Evolutionary conservation across 1,140 invertebrate species (phyloP), one percentile per base, ranked within the genome.

Genomic region (Drosophila sechellia): DNA sequence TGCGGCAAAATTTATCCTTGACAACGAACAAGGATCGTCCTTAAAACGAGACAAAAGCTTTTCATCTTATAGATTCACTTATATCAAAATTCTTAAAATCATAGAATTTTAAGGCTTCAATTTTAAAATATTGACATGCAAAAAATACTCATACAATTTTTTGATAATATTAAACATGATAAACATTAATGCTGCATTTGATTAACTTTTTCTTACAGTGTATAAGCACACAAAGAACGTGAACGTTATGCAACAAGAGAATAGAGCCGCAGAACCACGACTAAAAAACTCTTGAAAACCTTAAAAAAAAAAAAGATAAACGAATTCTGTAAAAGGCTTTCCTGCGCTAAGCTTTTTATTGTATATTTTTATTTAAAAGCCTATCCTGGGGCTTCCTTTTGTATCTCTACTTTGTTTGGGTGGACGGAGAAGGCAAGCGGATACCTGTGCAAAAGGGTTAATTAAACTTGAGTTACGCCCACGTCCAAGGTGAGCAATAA

Each of bases 381-480:
- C 35, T 56, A 49, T 70, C 43, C 64, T 27, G 5, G 42, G 59
- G 72, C 61, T 75, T 75, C 72, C 53, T 31, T 72, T 74, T 74
- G 50, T 55, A n/a, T 13, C 42, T 25, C 5, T 25, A 6, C 3
- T 22, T 22, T 22, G 25, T 4, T 11, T 48, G 8, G 2, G 25
- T 4, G 5, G 25, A 27, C 25, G 25, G 25, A 27, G 1, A 31
- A 31, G 17, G 40, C 13, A 34, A 11, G 20, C 5, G 35, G 11
- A 53, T 35, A 35, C 8, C 8, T 39, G 37, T 13, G 15, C 42
- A 34, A 66, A 75, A 75, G 72, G 72, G 72, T 75, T 75, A 75
- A 75, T 75, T 75, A 75, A 75, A 75, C 59, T 75, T 57, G 71
- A 75, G 71, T 48, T 27, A 39, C 71, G 60, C 72, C 72, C 59